Conservation (phyloP, 2,797 vertebrate genomes). For the Pempheris klunzingeri region DNA sequence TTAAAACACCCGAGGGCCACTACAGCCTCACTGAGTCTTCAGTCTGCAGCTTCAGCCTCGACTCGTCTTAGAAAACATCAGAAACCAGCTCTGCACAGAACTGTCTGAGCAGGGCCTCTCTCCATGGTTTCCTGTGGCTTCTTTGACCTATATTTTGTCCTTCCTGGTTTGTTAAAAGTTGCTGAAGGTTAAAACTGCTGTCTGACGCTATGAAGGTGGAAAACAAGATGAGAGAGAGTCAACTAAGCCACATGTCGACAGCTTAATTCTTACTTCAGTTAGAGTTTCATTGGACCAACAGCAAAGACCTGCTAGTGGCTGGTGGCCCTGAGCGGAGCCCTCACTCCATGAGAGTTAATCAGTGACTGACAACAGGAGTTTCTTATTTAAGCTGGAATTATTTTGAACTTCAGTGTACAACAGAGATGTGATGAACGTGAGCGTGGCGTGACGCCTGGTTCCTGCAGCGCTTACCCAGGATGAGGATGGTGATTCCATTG, state of each 20-base stretch:
- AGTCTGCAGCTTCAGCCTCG: background rate
- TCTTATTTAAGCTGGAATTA: background rate
- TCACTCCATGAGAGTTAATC: background rate
- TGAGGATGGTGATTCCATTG: constrained; percentile 95
- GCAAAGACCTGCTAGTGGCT: no score
- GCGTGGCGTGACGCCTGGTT: background rate
- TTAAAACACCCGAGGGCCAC: constrained; percentile 4
- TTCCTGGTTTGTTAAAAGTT: background rate
- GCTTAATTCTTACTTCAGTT: background rate
- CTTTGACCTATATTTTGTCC: constrained; percentile 10
- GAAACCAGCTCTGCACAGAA: no score
- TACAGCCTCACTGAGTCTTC: background rate
- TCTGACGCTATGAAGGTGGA: background rate
- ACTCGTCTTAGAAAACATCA: no score
- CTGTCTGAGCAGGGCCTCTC: no score
- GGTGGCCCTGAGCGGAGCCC: background rate
- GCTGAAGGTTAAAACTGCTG: background rate
- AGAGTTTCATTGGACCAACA: background rate
- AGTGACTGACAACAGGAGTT: background rate
- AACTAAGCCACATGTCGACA: background rate
- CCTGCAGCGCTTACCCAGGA: constrained; percentile 86
- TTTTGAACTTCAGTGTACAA: background rate
- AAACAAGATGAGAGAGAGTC: background rate
- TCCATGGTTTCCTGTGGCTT: background rate
- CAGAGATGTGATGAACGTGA: background rate